A percentile compares a stretch with the other conserved stretches of the same genome.
Evolutionary conservation across 2,888 invertebrate species (phyloP).

Genomic region (Caenorhabditis drosophilae): DNA sequence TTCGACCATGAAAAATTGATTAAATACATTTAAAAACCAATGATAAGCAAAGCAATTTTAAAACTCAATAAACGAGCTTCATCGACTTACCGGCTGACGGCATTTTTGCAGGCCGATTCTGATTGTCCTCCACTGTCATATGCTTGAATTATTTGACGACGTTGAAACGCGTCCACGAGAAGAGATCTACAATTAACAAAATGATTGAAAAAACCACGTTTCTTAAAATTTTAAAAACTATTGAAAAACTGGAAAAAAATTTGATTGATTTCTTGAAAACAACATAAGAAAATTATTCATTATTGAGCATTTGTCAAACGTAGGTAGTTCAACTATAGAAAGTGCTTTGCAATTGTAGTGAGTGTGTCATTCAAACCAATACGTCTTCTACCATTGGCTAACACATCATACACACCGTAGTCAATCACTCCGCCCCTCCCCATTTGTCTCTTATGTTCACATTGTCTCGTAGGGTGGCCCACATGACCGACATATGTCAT

Average conservation of each 20-base stretch:
- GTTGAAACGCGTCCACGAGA: slow-evolving; percentile 32
- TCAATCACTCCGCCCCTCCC: slow-evolving; percentile 23
- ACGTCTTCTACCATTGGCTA: slow-evolving; percentile 32
- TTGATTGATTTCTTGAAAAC: not conserved
- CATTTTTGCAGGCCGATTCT: slow-evolving; percentile 36
- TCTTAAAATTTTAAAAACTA: not conserved
- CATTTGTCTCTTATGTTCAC: no score
- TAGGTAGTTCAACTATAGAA: slow-evolving; percentile 40
- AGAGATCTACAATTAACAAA: slow-evolving; percentile 39
- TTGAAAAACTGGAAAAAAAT: not conserved
- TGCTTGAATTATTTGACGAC: slow-evolving; percentile 17
- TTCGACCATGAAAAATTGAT: no score
- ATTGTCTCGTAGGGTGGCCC: no score
- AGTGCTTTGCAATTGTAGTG: slow-evolving; percentile 39
- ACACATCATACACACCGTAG: slow-evolving; percentile 38
- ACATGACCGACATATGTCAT: no score
- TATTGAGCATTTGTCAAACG: no score
- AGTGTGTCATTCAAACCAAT: slow-evolving; percentile 38
- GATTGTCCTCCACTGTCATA: slow-evolving; percentile 47
- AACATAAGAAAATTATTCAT: not conserved
- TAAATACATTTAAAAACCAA: no score
- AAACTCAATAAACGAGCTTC: no score
- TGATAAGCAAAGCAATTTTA: no score
- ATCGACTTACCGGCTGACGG: no score
- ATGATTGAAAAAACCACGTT: no score